Evolutionary conservation across 92 coral and sea anemone species (phyloP), one percentile per base, ranked within the genome.

Genomic region (Virgularia gustaviana): DNA sequence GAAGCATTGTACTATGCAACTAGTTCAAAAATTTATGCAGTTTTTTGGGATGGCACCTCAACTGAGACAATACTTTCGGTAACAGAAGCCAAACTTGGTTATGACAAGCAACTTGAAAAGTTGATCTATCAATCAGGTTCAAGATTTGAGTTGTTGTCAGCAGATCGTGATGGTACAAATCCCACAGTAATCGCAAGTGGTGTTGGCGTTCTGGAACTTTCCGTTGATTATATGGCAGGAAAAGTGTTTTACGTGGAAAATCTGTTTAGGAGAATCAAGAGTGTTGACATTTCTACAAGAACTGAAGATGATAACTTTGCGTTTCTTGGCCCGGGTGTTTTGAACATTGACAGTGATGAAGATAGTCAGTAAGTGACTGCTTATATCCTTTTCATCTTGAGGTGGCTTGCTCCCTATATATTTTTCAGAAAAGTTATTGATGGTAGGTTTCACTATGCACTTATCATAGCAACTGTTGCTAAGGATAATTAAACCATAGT

Each of bases 1-100:
- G 66, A 60, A 30, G 66, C 66, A 27, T 9, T 60, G 18, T 60
- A 60, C 19, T 60, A 60, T 35, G 66, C 66, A 60, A 60, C 66
- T 8, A 12, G 41, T 8, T 30, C 20, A 28, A 38, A 35, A 5
- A 35, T 60, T 28, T 30, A 30, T 15, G 66, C 41, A 0, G 66
- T 60, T 15, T 60, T 60, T 23, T 11, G 41, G 0, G 66, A 60
- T 9, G 66, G 44, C 3, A 60, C 16, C 20, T 33, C 66, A 1
- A 60, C 66, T 6, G 22, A 9, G 43, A 35, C 38, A 2, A 32
- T 60, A 60, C 20, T 60, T 30, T 10, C 66, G 36, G 45, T 24
- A 30, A 60, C 22, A 5, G n/a, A 32, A 11, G 66, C 36, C 28
- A 60, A 60, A 4, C 66, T 60, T 4, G 36, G 36, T 19, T 60